Evolutionary conservation across 2,888 invertebrate species (phyloP), one percentile per base, ranked within the genome.

Genomic region (Nymphalis c-album): DNA sequence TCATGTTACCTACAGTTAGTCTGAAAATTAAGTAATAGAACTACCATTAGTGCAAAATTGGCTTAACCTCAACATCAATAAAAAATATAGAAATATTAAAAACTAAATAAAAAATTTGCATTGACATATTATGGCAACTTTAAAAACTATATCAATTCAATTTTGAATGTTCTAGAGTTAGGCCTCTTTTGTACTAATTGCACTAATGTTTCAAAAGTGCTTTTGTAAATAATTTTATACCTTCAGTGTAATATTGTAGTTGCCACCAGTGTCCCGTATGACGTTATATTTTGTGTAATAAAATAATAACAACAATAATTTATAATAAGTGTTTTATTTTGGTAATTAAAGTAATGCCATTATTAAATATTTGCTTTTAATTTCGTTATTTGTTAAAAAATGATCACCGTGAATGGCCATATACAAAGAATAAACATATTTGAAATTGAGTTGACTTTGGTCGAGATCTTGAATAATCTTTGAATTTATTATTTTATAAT

Each of bases 261-360:
- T 88, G 87, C 83, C 87, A 91, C 90, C 88, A 89, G 85, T 87
- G 85, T 88, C 84, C 81, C 75, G 77, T 83, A 79, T 85, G 85
- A 85, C 79, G 80, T 88, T 86, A 70, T 84, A 66, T 83, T 85
- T 83, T 88, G 83, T 87, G 88, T 87, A 91, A 90, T 90, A 90
- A 84, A 74, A 69, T 68, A 73, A 80, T 83, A 83, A 85, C 83
- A 80, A 83, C 83, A 80, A 83, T 84, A 81, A 50, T 53, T 62
- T 51, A 10, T 40, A 71, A 69, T 75, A 73, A 53, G 8, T 40
- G 7, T 51, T 53, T 72, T 74, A 68, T 53, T 76, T 80, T 77
- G 69, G 72, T 74, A n/a, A 45, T 20, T 46, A 45, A 26, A 8
- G 18, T 18, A 48, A 48, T 7, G 48, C 18, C 18, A 16, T 16